Evolutionary conservation across 2,888 invertebrate genomes (phyloP).

Genomic region (Acanthosepion pharaonis): DNA sequence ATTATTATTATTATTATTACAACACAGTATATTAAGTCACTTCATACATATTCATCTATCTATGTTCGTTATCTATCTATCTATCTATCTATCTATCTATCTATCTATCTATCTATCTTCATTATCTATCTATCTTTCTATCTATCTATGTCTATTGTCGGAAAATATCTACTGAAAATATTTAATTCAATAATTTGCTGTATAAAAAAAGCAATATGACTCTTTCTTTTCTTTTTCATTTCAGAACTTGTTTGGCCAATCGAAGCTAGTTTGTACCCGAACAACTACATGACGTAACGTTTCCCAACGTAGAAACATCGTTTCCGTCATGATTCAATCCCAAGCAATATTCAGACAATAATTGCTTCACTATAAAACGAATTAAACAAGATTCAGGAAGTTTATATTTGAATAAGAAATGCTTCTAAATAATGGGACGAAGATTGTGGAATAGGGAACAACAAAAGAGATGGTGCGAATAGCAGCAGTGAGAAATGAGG

Average conservation of each 20-base stretch:
- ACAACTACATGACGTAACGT: conserved; percentile 61
- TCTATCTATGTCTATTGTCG: not conserved
- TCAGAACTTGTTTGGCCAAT: conserved; percentile 73
- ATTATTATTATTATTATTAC: no score
- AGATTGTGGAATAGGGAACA: not conserved
- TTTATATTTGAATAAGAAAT: not conserved
- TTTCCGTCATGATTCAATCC: not conserved
- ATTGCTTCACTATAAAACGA: not conserved
- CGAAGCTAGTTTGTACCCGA: conserved; percentile 69
- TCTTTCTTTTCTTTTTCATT: conserved; percentile 53
- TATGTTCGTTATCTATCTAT: no score
- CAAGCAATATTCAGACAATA: no score
- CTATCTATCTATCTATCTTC: no score
- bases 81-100: no score
- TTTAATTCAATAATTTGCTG: not conserved
- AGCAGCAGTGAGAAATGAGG: no score
- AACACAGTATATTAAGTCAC: no score
- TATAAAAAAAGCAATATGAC: not conserved
- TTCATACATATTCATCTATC: no score
- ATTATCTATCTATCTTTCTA: no score
- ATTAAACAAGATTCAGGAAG: not conserved
- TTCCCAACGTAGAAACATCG: not conserved
- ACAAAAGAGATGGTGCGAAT: not conserved
- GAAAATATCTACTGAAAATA: not conserved
- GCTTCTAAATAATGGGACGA: not conserved